Conservation (phyloP, 2,888 invertebrate genomes). For the Scotopteryx bipunctaria region DNA sequence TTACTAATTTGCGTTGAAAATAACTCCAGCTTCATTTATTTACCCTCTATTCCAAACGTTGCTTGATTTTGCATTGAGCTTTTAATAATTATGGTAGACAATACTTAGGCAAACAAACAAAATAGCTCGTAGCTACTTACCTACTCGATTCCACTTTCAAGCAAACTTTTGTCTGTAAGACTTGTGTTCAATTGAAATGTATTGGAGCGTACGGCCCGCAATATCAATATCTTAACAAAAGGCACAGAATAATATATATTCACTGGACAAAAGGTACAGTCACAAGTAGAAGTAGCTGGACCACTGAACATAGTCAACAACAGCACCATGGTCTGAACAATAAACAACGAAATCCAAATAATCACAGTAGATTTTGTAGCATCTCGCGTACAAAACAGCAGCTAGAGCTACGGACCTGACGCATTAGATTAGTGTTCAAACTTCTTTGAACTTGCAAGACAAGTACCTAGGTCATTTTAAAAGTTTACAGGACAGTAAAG, state of each 20-base stretch:
- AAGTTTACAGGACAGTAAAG: neutral
- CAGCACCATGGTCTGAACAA: no score
- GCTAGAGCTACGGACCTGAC: no score
- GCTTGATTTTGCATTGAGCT: neutral
- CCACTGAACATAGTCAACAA: no score
- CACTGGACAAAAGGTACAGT: slow-evolving; percentile 43
- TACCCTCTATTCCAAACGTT: no score
- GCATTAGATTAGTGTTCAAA: no score
- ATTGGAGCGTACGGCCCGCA: slow-evolving; percentile 54
- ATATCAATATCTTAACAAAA: slow-evolving; percentile 68
- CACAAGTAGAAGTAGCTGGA: slow-evolving; percentile 2
- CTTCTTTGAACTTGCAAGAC: no score
- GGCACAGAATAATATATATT: slow-evolving; percentile 36
- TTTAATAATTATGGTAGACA: neutral
- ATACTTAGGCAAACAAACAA: slow-evolving; percentile 16
- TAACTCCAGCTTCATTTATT: no score
- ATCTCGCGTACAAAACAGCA: no score
- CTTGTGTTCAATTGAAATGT: slow-evolving; percentile 62
- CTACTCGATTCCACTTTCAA: slow-evolving; percentile 47
- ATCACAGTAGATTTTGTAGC: no score
- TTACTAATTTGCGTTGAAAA: no score
- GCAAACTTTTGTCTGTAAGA: slow-evolving; percentile 45
- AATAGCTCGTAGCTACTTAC: slow-evolving; percentile 34
- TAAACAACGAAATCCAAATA: no score
- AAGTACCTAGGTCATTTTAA: neutral